phyloP scores from a whole-genome alignment of 1,140 invertebrate species.

The Sweltsa coloradensis region DNA sequence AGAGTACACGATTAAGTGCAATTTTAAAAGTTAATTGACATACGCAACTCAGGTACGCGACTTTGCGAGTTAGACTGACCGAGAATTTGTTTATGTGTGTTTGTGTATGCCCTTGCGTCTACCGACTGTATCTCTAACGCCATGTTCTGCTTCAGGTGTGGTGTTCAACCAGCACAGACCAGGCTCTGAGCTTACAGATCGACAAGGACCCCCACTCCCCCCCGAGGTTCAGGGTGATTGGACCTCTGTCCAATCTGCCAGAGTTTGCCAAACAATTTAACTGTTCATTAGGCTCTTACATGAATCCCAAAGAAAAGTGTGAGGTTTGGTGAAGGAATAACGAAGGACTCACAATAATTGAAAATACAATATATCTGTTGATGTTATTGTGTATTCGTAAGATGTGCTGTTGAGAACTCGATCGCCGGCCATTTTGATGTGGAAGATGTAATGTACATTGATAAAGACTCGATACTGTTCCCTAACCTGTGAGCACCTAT shows the following conservation, averaged over 20 bases:
- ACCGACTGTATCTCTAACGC: constrained; percentile 10
- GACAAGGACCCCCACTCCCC: constrained; percentile 78
- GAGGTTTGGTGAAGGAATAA: constrained; percentile 68
- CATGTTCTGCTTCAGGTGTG: constrained; percentile 53
- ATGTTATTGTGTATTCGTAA: no score
- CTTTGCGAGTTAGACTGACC: not conserved
- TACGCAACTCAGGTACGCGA: not conserved
- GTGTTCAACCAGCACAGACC: constrained; percentile 71
- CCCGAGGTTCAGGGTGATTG: constrained; percentile 70
- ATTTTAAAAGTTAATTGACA: not conserved
- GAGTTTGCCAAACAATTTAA: constrained; percentile 81
- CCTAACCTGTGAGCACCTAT: no score
- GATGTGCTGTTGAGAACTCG: no score
- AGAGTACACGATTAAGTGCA: not conserved
- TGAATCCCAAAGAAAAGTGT: constrained; percentile 88
- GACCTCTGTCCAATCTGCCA: constrained; percentile 74
- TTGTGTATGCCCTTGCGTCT: not conserved
- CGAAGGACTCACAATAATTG: not conserved
- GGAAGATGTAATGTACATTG: no score
- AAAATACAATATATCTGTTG: no score
- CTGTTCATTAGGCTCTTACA: constrained; percentile 62
- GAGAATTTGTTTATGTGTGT: not conserved
- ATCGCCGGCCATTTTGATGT: no score
- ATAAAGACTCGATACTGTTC: no score
- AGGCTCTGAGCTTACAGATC: constrained; percentile 63